These are phyloP conservation scores for Centrocercus urophasianus DNA, from an alignment of 2,113 vertebrate genomes.

Conservation along the genomic window DNA sequence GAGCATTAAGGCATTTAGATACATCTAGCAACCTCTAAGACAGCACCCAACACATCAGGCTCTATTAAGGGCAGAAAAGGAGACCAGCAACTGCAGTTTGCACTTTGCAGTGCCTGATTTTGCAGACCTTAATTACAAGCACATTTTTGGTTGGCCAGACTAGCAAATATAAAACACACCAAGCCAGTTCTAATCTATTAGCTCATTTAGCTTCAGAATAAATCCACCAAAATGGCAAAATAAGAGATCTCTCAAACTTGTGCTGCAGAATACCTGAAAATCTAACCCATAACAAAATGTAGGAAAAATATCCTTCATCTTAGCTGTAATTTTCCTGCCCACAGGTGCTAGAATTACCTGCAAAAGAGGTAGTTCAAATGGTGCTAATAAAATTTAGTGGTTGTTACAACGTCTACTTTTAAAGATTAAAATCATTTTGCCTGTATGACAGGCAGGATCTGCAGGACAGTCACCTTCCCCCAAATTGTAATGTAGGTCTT, in stretches of 20 bases:
- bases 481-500: not conserved
- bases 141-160: not conserved
- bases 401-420: not conserved
- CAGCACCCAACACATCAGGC: not conserved
- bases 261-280: not conserved
- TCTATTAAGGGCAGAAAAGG: not conserved
- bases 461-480: not conserved
- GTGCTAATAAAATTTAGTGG: not conserved
- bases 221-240: not conserved
- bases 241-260: not conserved
- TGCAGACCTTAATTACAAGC: not conserved
- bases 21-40: not conserved
- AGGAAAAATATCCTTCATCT: conserved; percentile 35
- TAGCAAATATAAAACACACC: not conserved
- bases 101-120: not conserved
- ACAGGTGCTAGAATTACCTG: not conserved
- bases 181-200: not conserved
- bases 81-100: not conserved
- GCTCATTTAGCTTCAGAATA: not conserved
- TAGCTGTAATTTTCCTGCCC: not conserved
- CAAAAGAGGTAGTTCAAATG: not conserved
- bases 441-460: not conserved
- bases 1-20: not conserved
- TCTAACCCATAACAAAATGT: conserved; percentile 2
- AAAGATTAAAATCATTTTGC: conserved; percentile 20